These are phyloP conservation scores for Solenopsis invicta DNA, from an alignment of 1,140 invertebrate genomes.

Conservation along the genomic window DNA sequence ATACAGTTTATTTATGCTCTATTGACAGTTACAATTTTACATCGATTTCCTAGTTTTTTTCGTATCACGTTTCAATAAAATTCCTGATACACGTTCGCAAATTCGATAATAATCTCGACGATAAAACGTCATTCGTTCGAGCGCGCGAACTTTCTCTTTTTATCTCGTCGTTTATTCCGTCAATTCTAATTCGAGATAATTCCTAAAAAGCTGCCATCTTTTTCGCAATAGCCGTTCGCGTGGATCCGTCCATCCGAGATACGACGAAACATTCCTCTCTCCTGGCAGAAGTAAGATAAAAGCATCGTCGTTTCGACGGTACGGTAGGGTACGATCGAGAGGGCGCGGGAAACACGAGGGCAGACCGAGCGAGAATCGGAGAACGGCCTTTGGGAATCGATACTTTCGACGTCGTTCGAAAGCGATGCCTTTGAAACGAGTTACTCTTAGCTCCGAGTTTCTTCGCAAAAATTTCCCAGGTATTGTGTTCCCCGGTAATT, in stretches of 20 bases:
- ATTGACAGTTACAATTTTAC: slow-evolving; percentile 53
- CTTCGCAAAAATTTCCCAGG: slow-evolving; percentile 65
- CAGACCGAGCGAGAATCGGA: slow-evolving; percentile 45
- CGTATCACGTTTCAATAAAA: not conserved
- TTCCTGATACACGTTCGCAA: slow-evolving; percentile 9
- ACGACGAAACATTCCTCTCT: slow-evolving; percentile 65
- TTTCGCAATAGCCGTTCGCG: not conserved
- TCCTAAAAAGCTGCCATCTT: not conserved
- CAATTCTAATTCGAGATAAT: not conserved
- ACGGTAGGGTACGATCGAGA: slow-evolving; percentile 60
- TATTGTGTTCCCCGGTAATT: slow-evolving; percentile 64
- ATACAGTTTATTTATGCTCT: slow-evolving; percentile 41
- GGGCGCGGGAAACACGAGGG: slow-evolving; percentile 37
- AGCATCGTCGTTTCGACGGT: slow-evolving; percentile 65
- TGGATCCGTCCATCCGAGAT: not conserved
- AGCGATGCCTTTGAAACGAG: slow-evolving; percentile 68
- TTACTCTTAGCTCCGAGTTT: slow-evolving; percentile 47
- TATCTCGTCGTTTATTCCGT: not conserved
- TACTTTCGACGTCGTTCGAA: slow-evolving; percentile 69
- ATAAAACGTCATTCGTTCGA: not conserved
- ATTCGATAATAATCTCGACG: slow-evolving; percentile 5
- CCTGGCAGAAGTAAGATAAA: slow-evolving; percentile 66
- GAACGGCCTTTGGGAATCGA: slow-evolving; percentile 74
- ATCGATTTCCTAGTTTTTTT: slow-evolving; percentile 32
- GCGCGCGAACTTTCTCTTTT: not conserved